A percentile compares a stretch with the other conserved stretches of the same genome.
These are phyloP conservation scores for Rotaria socialis DNA, from an alignment of 2,888 invertebrate species.

Conservation along the genomic window DNA sequence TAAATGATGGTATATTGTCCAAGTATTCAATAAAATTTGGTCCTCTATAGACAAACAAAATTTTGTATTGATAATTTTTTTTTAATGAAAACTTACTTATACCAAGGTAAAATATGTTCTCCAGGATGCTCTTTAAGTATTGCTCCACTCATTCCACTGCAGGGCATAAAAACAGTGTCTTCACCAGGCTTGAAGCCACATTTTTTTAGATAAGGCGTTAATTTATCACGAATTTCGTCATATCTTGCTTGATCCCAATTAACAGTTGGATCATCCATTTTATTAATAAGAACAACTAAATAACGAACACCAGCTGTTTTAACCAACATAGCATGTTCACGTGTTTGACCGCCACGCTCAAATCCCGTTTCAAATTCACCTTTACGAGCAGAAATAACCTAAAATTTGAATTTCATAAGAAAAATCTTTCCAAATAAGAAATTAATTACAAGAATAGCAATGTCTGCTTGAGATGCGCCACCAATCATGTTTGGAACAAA, in stretches of 20 bases:
- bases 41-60: slow-evolving; percentile 65
- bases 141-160: slow-evolving; percentile 91
- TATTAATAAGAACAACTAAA: slow-evolving; percentile 92
- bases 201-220: slow-evolving; percentile 93
- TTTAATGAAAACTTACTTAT: slow-evolving; percentile 58
- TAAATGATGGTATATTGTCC: slow-evolving; percentile 82
- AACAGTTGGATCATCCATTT: slow-evolving; percentile 99
- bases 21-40: slow-evolving; percentile 92
- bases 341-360: slow-evolving; percentile 95
- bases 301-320: slow-evolving; percentile 98
- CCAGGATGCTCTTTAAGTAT: slow-evolving; percentile 68
- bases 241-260: slow-evolving; percentile 79
- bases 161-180: slow-evolving; percentile 94
- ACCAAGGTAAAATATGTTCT: slow-evolving; percentile 75
- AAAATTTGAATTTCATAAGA: background rate
- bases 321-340: slow-evolving; percentile 98
- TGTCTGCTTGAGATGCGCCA: slow-evolving; percentile 69
- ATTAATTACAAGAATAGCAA: slow-evolving; percentile 66
- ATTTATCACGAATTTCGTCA: slow-evolving; percentile 96
- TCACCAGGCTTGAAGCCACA: slow-evolving; percentile 88
- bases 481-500: slow-evolving; percentile 99
- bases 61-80: background rate
- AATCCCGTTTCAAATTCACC: slow-evolving; percentile 96
- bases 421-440: too few species aligned
- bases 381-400: slow-evolving; percentile 65